Evolutionary conservation across 53 echinoderm and acorn worm genomes (phyloP).

Genomic region (Paelopatides confundens): DNA sequence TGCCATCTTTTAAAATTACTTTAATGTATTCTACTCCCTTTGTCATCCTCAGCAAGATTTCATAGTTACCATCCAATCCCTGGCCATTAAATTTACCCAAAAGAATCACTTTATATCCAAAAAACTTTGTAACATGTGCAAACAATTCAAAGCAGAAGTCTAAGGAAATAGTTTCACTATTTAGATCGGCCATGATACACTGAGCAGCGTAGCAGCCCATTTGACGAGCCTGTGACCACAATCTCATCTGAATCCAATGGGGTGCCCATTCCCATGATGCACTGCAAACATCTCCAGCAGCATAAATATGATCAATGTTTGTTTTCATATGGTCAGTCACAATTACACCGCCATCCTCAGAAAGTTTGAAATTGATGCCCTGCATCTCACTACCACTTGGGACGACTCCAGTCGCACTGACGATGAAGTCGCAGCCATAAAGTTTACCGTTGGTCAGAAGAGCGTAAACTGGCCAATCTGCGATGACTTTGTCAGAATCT

Average conservation of each 20-base stretch:
- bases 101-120: slow-evolving; percentile 95
- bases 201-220: slow-evolving; percentile 95
- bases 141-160: slow-evolving; percentile 98
- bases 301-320: slow-evolving; percentile 76
- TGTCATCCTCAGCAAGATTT: slow-evolving; percentile 84
- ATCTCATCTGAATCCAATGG: slow-evolving; percentile 94
- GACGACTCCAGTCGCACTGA: slow-evolving; percentile 92
- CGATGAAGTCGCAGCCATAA: slow-evolving; percentile 92
- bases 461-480: slow-evolving; percentile 85
- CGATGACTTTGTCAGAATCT: neutral
- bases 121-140: slow-evolving; percentile 94
- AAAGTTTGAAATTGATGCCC: slow-evolving; percentile 53
- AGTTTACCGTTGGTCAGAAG: slow-evolving; percentile 82
- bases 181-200: slow-evolving; percentile 78
- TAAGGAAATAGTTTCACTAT: slow-evolving; percentile 63
- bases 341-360: slow-evolving; percentile 78
- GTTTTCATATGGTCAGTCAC: slow-evolving; percentile 95
- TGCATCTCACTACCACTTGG: slow-evolving; percentile 60
- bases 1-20: slow-evolving; percentile 80
- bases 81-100: slow-evolving; percentile 96
- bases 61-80: slow-evolving; percentile 80
- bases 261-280: slow-evolving; percentile 85
- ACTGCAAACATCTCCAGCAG: slow-evolving; percentile 96
- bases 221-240: slow-evolving; percentile 99
- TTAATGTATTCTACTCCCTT: slow-evolving; percentile 89